A percentile compares a stretch with the other conserved stretches of the same genome.
Conservation (phyloP, 2,113 vertebrate genomes). For the Porphyrio hochstetteri region DNA sequence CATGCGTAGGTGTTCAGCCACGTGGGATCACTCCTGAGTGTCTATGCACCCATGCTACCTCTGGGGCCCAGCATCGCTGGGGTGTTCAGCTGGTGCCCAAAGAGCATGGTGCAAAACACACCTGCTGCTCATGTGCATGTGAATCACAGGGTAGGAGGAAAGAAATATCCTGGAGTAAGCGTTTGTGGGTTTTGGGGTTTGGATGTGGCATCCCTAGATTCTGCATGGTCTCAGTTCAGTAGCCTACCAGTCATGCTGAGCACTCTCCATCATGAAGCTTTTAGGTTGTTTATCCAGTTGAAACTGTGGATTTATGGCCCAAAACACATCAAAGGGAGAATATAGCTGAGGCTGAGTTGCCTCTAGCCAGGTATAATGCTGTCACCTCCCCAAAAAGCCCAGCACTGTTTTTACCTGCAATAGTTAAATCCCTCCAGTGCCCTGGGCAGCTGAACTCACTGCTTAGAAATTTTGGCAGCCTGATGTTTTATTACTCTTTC, state of each 20-base stretch:
- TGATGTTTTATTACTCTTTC: not conserved
- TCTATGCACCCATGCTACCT: fast-evolving
- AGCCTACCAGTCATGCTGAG: not conserved
- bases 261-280: not conserved
- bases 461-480: not conserved
- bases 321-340: not conserved
- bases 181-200: not conserved
- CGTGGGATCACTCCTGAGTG: fast-evolving
- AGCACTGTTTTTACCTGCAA: not conserved
- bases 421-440: not conserved
- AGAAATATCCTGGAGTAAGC: not conserved
- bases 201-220: not conserved
- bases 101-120: not conserved
- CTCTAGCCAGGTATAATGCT: not conserved
- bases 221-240: not conserved
- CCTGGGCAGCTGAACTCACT: not conserved
- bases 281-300: not conserved
- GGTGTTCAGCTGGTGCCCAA: fast-evolving
- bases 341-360: fast-evolving
- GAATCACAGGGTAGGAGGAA: fast-evolving
- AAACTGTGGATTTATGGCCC: not conserved
- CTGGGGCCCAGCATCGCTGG: not conserved
- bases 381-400: not conserved
- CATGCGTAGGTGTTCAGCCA: not conserved
- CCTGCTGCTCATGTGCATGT: fast-evolving